Evolutionary conservation across 2,113 vertebrate genomes (phyloP), one percentile per base, ranked within the genome.

Genomic region (Galeopterus variegatus): DNA sequence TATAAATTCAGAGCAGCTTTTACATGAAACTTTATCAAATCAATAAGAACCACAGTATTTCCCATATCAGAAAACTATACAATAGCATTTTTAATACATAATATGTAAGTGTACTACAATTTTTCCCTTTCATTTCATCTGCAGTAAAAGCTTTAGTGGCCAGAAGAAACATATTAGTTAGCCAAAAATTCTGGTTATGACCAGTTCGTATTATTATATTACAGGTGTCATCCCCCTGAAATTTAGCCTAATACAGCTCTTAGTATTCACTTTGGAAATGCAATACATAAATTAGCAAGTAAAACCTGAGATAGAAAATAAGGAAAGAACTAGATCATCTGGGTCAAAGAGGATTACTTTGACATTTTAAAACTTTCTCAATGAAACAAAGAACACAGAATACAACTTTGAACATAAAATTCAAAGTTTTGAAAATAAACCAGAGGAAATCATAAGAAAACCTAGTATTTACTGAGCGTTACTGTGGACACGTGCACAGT

Each of bases 371-470:
- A 93, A 79, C 26, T 82, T 96, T 56, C 33, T 92, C 58, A 90
- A 62, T 73, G 36, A 95, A 87, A 96, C 80, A 96, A 91, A 95
- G 41, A 96, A 94, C 3, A 87, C 2, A 73, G 24, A 94, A 96
- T 86, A 93, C 56, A 97, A 94, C 45, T 79, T 87, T 60, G 56
- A 96, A 94, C 50, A 93, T 65, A 83, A 90, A 94, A 92, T 52
- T 65, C 65, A 69, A 95, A 84, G 14, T 88, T 73, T 81, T 48
- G 41, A 93, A 97, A 96, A 96, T 76, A 95, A 93, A 89, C n/a
- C 4, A 80, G 6, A 88, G 23, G 23, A 95, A 95, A 79, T 26
- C 88, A 87, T 45, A 89, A 80, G 18, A 80, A 90, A 79, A 60
- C 31, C 4, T 65, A 36, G 1, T 64, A 94, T 60, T 97, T 76